Percentiles rank a stretch among this genome's conserved stretches.
Conservation (phyloP, 2,888 invertebrate species). For the Willowsia nigromaculata region DNA sequence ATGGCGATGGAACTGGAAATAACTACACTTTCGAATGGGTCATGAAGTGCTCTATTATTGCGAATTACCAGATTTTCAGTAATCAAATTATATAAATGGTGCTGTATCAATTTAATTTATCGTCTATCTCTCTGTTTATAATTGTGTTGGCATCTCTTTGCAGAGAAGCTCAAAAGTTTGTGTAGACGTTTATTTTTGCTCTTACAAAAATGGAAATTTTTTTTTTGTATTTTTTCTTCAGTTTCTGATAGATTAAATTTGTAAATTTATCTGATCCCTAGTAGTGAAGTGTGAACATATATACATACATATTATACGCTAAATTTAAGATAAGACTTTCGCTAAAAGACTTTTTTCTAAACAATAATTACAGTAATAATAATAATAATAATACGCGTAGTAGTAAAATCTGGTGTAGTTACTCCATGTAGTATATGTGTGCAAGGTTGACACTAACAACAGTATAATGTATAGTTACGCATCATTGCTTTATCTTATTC, state of each 20-base stretch:
- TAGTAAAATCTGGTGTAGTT: neutral
- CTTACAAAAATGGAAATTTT: constrained; percentile 26
- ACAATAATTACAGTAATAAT: neutral
- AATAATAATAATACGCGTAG: neutral
- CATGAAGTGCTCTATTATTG: too few relatives aligned
- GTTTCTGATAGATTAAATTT: neutral
- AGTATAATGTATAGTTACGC: neutral
- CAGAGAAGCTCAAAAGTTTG: neutral
- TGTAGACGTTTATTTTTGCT: neutral
- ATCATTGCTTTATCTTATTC: neutral
- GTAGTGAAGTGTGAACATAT: neutral
- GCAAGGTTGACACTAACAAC: neutral
- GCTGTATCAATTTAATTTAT: too few relatives aligned
- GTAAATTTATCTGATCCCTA: neutral
- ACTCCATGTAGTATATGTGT: neutral
- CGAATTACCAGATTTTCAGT: too few relatives aligned
- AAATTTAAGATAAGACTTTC: neutral
- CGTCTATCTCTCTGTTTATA: too few relatives aligned
- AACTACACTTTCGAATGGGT: too few relatives aligned
- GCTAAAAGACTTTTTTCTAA: neutral
- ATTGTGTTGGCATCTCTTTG: too few relatives aligned
- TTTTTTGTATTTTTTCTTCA: neutral
- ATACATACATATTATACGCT: neutral
- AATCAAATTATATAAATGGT: too few relatives aligned
- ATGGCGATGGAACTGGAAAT: neutral